Base-by-base conservation (phyloP, 2,113 vertebrate species). In the Orientallactaga bullata region DNA sequence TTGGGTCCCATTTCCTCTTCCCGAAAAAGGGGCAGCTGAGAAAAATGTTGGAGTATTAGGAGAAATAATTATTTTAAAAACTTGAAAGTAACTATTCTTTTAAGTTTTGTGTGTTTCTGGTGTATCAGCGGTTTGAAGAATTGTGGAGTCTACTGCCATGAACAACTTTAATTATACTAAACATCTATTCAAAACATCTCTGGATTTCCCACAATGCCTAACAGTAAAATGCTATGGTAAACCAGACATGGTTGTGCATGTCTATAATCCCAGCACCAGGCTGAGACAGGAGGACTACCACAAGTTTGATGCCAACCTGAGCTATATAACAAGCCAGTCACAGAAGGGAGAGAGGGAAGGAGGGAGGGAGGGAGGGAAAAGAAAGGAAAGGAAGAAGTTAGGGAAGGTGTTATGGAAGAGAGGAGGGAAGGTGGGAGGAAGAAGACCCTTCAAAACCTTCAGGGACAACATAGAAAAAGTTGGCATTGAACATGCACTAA, bases 401-500 rank as follows among this genome's bases (percentile, higher is more conserved):
- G n/a, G n/a, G 42, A 47, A 47, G 42, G 42, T 6, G 42, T 47
- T 47, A 47, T 5, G 12, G 55, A 55, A 55, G 55, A 11, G 12
- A 55, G 55, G 55, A 55, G 55, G 55, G 55, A 55, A 51, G 51
- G 51, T 12, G 55, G 55, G 12, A 55, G 55, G 55, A 55, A 16
- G 3, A 12, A 51, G 12, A 51, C 12, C 10, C 55, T 55, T 55
- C 15, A 55, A 55, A 3, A 55, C 15, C 94, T 86, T 89, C 24
- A 39, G 73, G 13, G 26, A 63, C 24, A 91, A 72, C 18, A 74
- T 37, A 10, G 18, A 73, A 94, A 95, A 93, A 73, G 61, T 47
- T 32, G 15, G 91, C 78, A 12, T 35, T 93, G n/a, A 91, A 95
- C 91, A 74, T 35, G 13, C 63, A 88, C 21, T 39, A 42, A 90